A percentile compares a stretch with the other conserved stretches of the same genome.
These are phyloP conservation scores for Ochlodes sylvanus DNA, from an alignment of 2,888 invertebrate genomes.

Conservation along the genomic window DNA sequence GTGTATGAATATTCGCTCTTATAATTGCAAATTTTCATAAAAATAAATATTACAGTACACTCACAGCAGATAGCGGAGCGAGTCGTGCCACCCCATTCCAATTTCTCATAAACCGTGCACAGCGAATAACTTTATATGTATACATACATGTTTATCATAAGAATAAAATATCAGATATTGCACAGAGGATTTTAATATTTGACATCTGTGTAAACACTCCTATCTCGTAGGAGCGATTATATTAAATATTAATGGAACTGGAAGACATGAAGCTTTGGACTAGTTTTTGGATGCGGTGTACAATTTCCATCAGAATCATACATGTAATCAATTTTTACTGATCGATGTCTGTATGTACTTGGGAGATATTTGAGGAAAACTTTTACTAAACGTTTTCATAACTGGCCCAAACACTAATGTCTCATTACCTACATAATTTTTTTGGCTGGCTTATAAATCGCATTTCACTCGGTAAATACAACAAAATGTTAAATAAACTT, in stretches of 20 bases:
- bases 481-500: too few species aligned
- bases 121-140: background rate
- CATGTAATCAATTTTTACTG: too few species aligned
- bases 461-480: too few species aligned
- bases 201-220: constrained; percentile 46
- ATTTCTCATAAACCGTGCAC: constrained; percentile 8
- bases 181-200: constrained; percentile 46
- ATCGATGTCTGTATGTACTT: too few species aligned
- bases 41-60: constrained; percentile 4
- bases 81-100: constrained; percentile 12
- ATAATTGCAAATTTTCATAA: constrained; percentile 1
- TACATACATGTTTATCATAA: constrained; percentile 28
- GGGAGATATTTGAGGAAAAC: too few species aligned
- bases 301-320: too few species aligned
- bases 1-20: too few species aligned
- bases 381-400: too few species aligned
- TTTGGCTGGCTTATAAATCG: too few species aligned
- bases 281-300: background rate
- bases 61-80: constrained; percentile 13
- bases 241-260: constrained; percentile 46
- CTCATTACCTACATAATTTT: too few species aligned
- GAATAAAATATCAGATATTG: constrained; percentile 33
- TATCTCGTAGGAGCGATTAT: constrained; percentile 43
- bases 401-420: too few species aligned
- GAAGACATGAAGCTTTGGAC: constrained; percentile 32